Evolutionary conservation across 2,113 vertebrate species (phyloP).

Genomic region (Brachyhypopomus gauderio): DNA sequence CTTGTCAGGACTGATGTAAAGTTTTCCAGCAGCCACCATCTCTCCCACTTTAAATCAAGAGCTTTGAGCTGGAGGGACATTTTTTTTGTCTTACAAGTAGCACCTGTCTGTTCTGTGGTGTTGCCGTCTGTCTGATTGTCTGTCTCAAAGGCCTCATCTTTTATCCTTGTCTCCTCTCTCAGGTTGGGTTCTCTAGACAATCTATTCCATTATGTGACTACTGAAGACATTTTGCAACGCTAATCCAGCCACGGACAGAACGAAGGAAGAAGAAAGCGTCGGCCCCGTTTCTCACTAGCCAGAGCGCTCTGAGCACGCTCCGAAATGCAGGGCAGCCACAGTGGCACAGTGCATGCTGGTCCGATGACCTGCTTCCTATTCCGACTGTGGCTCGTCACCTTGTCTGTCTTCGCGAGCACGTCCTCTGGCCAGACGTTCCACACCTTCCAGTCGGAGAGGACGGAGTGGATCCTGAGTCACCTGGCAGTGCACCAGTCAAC

Average conservation of each 20-base stretch:
- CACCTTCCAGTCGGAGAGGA: slow-evolving; percentile 86
- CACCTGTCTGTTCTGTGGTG: neutral
- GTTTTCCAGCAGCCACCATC: neutral
- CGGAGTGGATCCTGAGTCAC: slow-evolving; percentile 92
- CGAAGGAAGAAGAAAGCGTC: neutral
- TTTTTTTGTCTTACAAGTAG: neutral
- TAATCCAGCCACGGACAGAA: neutral
- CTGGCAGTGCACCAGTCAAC: slow-evolving; percentile 86
- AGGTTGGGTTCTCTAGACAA: slow-evolving; percentile 63
- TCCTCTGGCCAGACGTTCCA: slow-evolving; percentile 69
- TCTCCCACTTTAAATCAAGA: neutral
- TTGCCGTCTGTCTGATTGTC: too few relatives aligned
- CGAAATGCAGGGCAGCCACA: too few relatives aligned
- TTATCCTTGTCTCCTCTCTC: slow-evolving; percentile 50
- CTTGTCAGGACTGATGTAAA: slow-evolving; percentile 1
- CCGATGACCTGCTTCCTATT: slow-evolving; percentile 52
- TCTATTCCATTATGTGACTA: slow-evolving; percentile 78
- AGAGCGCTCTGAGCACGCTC: too few relatives aligned
- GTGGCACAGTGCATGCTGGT: slow-evolving; percentile 53
- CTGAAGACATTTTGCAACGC: slow-evolving; percentile 19
- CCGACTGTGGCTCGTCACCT: slow-evolving; percentile 75
- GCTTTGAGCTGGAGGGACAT: slow-evolving; percentile 3
- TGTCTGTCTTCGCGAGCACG: slow-evolving; percentile 56
- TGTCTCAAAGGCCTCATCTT: slow-evolving; percentile 26
- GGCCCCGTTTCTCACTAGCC: neutral